Conservation (phyloP, 2,113 vertebrate genomes). For the Tychaedon coryphoeus region DNA sequence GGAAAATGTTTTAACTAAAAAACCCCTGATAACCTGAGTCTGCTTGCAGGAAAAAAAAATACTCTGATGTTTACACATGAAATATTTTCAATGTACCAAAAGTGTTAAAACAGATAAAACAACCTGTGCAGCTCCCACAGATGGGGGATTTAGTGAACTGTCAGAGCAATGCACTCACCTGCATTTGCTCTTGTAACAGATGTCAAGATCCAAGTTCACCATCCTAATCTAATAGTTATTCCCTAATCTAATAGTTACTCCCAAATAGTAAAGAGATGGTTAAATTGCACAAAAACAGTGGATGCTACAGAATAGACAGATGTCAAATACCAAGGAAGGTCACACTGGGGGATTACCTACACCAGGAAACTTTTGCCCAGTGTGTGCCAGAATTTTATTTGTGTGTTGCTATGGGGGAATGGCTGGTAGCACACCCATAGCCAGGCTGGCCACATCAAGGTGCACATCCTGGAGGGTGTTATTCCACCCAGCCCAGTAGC, state of each 20-base stretch:
- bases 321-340: not conserved
- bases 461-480: not conserved
- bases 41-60: not conserved
- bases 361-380: not conserved
- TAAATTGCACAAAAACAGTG: not conserved
- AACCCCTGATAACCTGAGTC: not conserved
- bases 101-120: not conserved
- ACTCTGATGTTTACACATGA: not conserved
- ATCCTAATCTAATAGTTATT: not conserved
- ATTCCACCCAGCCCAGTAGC: not conserved
- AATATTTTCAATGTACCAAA: not conserved
- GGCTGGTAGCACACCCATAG: rapidly evolving
- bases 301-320: not conserved
- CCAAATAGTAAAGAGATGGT: not conserved
- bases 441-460: not conserved
- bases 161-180: not conserved
- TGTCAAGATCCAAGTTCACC: not conserved
- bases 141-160: rapidly evolving
- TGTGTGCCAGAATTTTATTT: not conserved
- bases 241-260: not conserved
- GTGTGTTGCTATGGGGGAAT: rapidly evolving
- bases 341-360: rapidly evolving
- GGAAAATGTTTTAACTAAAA: not conserved
- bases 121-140: not conserved
- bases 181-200: not conserved